Evolutionary conservation across 2,113 vertebrate species (phyloP), one percentile per base, ranked within the genome.

Genomic region (Corapipo altera): DNA sequence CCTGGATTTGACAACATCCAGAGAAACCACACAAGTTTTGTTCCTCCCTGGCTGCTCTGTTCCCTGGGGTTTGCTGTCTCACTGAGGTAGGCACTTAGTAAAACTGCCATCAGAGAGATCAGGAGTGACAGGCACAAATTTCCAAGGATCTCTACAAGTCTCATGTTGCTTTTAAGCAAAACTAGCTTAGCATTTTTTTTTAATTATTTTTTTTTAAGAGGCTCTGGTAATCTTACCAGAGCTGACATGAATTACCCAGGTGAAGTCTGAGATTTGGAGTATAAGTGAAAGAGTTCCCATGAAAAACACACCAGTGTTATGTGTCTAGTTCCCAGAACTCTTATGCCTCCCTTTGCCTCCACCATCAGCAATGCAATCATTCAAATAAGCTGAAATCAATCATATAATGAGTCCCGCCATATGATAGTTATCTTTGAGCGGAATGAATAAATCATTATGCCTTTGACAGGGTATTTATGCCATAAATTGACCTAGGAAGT

Each of bases 401-500:
- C 98, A 97, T 96, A 96, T 98, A 98, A 98, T 97, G 97, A 98
- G 97, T 77, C 92, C 96, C 77, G 96, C 96, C 96, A 98, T 96
- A 91, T 81, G 98, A 98, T 97, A 95, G 96, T 96, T 97, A 96
- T 96, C 97, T 97, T 93, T 94, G 94, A 95, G 88, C 92, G 76
- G 92, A 92, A 98, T 98, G 98, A 98, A 98, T 98, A 97, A 98
- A 97, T 97, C 98, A 97, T 98, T 98, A 97, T 98, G 95, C 97
- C 97, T 95, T 92, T 95, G 52, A 92, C 93, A 88, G 92, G 92
- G 85, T 95, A 93, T 96, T 91, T 94, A 93, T 89, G 89, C 91
- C 95, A 96, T 94, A 95, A 82, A 96, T 95, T 85, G 92, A 97
- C 95, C 93, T 85, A 59, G 96, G 88, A 96, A 97, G 96, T 95